phyloP scores from a whole-genome alignment of 2,888 invertebrate species.

The Orthosia gothica region DNA sequence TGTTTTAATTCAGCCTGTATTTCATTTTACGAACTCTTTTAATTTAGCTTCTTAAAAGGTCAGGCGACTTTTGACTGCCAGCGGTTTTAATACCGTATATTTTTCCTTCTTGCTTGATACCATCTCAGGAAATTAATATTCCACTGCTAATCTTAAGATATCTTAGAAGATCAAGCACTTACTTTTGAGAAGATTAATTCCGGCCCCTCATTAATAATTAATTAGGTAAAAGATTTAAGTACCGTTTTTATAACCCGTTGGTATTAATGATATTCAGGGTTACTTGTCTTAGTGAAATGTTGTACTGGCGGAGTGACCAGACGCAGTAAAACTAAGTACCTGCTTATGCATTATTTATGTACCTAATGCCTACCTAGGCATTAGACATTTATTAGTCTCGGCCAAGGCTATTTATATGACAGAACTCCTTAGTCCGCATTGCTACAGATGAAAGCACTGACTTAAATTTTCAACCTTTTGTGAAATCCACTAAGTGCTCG shows the following conservation, averaged over 20 bases:
- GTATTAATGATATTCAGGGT: conserved; percentile 25
- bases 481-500: too few relatives aligned
- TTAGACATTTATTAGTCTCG: not conserved
- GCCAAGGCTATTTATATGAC: not conserved
- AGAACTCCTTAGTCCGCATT: too few relatives aligned
- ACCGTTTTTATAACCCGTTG: conserved; percentile 35
- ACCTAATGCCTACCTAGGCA: not conserved
- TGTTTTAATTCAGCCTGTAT: conserved; percentile 21
- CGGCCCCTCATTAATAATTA: conserved; percentile 59
- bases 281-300: not conserved
- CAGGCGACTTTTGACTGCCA: conserved; percentile 23
- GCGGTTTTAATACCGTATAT: conserved; percentile 51
- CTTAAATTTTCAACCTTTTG: too few relatives aligned
- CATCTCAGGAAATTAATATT: conserved; percentile 66
- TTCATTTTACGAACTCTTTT: conserved; percentile 40
- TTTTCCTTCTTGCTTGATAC: conserved; percentile 46
- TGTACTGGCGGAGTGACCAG: not conserved
- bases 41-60: conserved; percentile 45
- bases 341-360: conserved; percentile 16
- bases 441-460: too few relatives aligned
- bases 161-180: conserved; percentile 60
- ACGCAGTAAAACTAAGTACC: not conserved
- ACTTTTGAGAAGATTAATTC: conserved; percentile 55
- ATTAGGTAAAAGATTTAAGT: conserved; percentile 56
- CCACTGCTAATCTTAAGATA: conserved; percentile 59